Conservation (phyloP, 92 coral and sea anemone species). For the Pocillopora grandis region DNA sequence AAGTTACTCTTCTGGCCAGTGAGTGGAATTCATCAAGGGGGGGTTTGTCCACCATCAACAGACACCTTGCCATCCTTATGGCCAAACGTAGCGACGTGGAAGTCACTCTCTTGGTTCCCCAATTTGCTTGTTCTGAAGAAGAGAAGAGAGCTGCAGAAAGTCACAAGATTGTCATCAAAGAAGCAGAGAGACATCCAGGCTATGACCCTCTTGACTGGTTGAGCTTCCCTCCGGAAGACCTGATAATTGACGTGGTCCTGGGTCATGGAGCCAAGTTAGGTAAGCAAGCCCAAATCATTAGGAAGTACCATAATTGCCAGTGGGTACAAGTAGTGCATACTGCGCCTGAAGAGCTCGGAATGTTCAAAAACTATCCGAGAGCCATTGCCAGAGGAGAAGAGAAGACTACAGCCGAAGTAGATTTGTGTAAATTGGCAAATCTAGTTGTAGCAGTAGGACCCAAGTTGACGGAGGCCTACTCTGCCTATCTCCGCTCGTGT, state of each 20-base stretch:
- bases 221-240: neutral
- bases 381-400: conserved; percentile 8
- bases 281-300: neutral
- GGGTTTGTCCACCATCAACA: neutral
- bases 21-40: neutral
- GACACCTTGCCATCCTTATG: neutral
- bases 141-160: neutral
- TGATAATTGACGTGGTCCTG: neutral
- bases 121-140: neutral
- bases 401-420: neutral
- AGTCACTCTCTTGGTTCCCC: neutral
- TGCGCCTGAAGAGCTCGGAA: conserved; percentile 4
- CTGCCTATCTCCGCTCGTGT: neutral
- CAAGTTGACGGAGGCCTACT: neutral
- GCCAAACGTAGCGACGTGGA: neutral
- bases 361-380: neutral
- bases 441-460: neutral
- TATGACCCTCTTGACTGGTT: conserved; percentile 3
- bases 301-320: neutral
- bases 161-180: neutral
- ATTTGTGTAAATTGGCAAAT: conserved; percentile 2
- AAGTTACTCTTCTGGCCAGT: no score
- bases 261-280: conserved; percentile 2
- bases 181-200: conserved; percentile 11
- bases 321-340: conserved; percentile 5